Evolutionary conservation across 2,888 invertebrate genomes (phyloP), one percentile per base, ranked within the genome.

Genomic region (Microchrysa polita): DNA sequence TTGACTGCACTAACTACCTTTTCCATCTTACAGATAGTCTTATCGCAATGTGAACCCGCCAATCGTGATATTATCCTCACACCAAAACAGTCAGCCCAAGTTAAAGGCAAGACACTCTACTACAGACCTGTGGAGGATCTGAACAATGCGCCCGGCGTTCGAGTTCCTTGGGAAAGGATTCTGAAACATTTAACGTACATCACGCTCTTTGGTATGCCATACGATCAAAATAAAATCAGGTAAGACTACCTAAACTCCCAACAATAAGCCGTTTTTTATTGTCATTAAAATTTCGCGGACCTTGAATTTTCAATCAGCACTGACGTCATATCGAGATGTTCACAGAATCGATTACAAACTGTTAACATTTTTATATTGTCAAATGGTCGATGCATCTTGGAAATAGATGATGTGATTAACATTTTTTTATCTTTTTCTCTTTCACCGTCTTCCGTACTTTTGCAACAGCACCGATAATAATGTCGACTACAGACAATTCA

Each of bases 151-250:
- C 40, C 20, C 67, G 52, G 57, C 5, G 20, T 63, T n/a, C 74
- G 71, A 72, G 78, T 79, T 5, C 86, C 87, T 79, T 92, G 92
- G 92, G 90, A 91, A 81, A 87, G 88, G 74, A 90, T 91, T 1
- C 82, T 92, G 44, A 87, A 90, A 74, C 91, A 91, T 83, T 90
- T 91, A 76, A 88, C 89, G 5, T 90, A 89, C 79, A 86, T 91
- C 77, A 89, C 91, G 1, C 85, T 92, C 12, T 82, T 82, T 55
- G 80, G 81, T 40, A 79, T 82, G 74, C 77, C 80, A n/a, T 80
- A 80, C 5, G 75, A 78, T 4, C 79, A 77, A 1, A 80, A 80
- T 20, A 81, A 83, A 77, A 73, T 81, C 18, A 83, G 83, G 84
- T 84, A 79, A 63, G 76, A 20, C 5, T 42, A n/a, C 27, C 27